These are phyloP conservation scores for Nymphalis io DNA, from an alignment of 1,140 invertebrate genomes.

Conservation along the genomic window DNA sequence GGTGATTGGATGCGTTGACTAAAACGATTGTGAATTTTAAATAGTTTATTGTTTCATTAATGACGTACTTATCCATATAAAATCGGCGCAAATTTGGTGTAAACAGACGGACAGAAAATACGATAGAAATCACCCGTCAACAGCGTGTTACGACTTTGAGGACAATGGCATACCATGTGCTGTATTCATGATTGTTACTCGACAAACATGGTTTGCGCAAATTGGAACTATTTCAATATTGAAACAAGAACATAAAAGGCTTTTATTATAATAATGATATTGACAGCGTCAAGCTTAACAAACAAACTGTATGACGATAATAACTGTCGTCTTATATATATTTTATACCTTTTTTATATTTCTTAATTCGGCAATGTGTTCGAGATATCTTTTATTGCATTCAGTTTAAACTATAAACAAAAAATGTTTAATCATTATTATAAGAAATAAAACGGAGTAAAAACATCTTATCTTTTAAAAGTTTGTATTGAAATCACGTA, in stretches of 20 bases:
- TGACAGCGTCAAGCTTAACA: slow-evolving; percentile 23
- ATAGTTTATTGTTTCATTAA: slow-evolving; percentile 8
- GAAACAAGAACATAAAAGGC: slow-evolving; percentile 28
- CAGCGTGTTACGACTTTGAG: slow-evolving; percentile 20
- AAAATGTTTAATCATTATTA: no score
- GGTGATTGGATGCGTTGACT: slow-evolving; percentile 32
- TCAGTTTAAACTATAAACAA: no score
- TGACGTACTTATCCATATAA: neutral
- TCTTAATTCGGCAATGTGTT: neutral
- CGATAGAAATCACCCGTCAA: slow-evolving; percentile 45
- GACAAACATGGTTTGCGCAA: slow-evolving; percentile 37
- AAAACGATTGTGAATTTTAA: slow-evolving; percentile 21
- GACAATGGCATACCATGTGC: slow-evolving; percentile 42
- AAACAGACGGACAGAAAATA: slow-evolving; percentile 52
- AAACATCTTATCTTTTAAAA: no score
- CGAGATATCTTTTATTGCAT: no score
- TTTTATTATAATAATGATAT: slow-evolving; percentile 24
- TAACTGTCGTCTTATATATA: neutral
- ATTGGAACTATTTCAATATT: slow-evolving; percentile 31
- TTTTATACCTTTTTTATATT: neutral
- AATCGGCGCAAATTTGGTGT: slow-evolving; percentile 45
- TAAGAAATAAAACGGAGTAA: no score
- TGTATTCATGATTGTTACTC: slow-evolving; percentile 23
- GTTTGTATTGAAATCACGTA: no score
- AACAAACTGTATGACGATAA: neutral